A percentile compares a stretch with the other conserved stretches of the same genome.
Conservation (phyloP, 2,888 invertebrate genomes). For the Alcis repandata region DNA sequence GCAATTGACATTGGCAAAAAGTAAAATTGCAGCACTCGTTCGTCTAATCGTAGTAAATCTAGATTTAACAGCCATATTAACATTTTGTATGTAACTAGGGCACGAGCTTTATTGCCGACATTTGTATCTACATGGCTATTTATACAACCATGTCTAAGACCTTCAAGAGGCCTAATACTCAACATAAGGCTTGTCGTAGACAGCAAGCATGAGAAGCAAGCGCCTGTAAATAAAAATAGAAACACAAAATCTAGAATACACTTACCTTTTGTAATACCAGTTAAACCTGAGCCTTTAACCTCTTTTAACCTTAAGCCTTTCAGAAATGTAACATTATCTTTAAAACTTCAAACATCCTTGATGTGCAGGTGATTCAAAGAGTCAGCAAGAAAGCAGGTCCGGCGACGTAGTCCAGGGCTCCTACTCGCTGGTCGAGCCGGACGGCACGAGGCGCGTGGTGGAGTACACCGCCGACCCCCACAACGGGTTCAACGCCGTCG, state of each 20-base stretch:
- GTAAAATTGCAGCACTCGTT: constrained; percentile 8
- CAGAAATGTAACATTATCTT: no score
- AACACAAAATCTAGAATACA: no score
- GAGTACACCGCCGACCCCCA: constrained; percentile 89
- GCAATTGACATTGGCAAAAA: constrained; percentile 22
- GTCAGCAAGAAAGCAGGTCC: constrained; percentile 83
- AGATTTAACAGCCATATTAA: constrained; percentile 36
- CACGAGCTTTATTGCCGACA: constrained; percentile 31
- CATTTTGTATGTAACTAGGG: constrained; percentile 44
- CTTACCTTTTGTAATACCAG: no score
- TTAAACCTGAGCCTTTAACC: no score
- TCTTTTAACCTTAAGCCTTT: no score
- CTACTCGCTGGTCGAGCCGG: constrained; percentile 88
- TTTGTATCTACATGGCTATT: neutral
- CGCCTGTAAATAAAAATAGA: no score
- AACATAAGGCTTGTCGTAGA: no score
- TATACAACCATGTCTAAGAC: no score
- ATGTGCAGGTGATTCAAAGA: constrained; percentile 82
- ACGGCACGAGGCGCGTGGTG: constrained; percentile 88
- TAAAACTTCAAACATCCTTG: no score
- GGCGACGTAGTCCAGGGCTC: constrained; percentile 89
- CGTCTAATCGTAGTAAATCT: constrained; percentile 21
- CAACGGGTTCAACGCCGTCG: constrained; percentile 89
- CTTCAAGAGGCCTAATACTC: no score
- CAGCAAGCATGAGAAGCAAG: no score